phyloP scores from a whole-genome alignment of 2,888 invertebrate species.

The Drosophila testacea region DNA sequence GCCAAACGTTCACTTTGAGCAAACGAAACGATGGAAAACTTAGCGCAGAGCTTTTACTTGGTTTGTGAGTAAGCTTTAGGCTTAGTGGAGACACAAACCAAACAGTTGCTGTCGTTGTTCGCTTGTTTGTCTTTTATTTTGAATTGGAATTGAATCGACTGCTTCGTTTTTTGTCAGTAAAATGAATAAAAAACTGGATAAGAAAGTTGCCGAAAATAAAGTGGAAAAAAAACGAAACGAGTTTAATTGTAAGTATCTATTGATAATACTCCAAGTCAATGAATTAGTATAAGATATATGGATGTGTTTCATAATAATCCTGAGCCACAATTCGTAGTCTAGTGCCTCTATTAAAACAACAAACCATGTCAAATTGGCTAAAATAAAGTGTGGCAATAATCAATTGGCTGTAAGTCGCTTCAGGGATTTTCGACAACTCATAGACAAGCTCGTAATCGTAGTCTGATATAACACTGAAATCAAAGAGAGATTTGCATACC shows the following conservation, averaged over 20 bases:
- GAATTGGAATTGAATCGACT: slow-evolving; percentile 17
- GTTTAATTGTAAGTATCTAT: slow-evolving; percentile 12
- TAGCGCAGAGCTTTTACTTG: background rate
- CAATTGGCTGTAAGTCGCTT: slow-evolving; percentile 27
- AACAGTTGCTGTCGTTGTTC: slow-evolving; percentile 21
- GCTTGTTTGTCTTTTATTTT: background rate
- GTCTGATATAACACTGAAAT: slow-evolving; percentile 14
- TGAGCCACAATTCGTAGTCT: slow-evolving; percentile 11
- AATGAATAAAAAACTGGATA: slow-evolving; percentile 69
- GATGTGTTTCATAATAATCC: slow-evolving; percentile 15
- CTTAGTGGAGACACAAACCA: slow-evolving; percentile 32
- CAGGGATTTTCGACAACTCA: slow-evolving; percentile 22
- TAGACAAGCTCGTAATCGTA: slow-evolving; percentile 20
- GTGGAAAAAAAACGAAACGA: slow-evolving; percentile 15
- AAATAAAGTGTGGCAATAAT: slow-evolving; percentile 20
- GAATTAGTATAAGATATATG: slow-evolving; percentile 2
- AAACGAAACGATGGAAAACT: slow-evolving; percentile 37
- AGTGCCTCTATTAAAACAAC: slow-evolving; percentile 6
- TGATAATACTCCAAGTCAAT: slow-evolving; percentile 1
- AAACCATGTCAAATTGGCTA: slow-evolving; percentile 25
- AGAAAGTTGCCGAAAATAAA: slow-evolving; percentile 65
- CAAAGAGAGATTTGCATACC: slow-evolving; percentile 43
- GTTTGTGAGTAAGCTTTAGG: background rate
- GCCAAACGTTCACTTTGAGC: slow-evolving; percentile 50
- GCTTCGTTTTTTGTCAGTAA: slow-evolving; percentile 20